These are phyloP conservation scores for Sipha maydis DNA, from an alignment of 2,888 invertebrate species.

Conservation along the genomic window DNA sequence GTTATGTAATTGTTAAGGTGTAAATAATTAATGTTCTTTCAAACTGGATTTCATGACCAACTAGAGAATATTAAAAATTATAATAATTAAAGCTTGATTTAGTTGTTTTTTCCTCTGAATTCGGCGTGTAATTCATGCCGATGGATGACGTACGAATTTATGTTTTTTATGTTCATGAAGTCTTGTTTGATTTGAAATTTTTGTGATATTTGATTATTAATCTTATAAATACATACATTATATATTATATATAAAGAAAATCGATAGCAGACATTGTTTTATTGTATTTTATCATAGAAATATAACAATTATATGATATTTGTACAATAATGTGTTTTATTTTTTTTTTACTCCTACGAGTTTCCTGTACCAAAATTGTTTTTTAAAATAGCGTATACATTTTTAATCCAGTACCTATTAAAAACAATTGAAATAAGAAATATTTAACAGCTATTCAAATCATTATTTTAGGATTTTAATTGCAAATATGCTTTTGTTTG, in stretches of 20 bases:
- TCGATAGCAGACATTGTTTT: slow-evolving; percentile 56
- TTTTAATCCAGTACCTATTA: too few relatives aligned
- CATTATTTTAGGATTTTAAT: too few relatives aligned
- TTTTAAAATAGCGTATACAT: too few relatives aligned
- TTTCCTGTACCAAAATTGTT: too few relatives aligned
- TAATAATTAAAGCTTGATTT: slow-evolving; percentile 43
- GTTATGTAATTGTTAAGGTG: slow-evolving; percentile 61
- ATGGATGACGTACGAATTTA: slow-evolving; percentile 54
- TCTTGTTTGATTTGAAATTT: slow-evolving; percentile 62
- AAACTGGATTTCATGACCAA: slow-evolving; percentile 62
- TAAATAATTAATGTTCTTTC: slow-evolving; percentile 60
- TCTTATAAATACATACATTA: slow-evolving; percentile 60
- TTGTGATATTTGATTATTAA: slow-evolving; percentile 62
- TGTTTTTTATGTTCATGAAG: slow-evolving; percentile 60
- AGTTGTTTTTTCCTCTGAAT: slow-evolving; percentile 40
- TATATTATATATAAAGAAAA: slow-evolving; percentile 46
- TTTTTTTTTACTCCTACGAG: background rate
- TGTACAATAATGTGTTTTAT: slow-evolving; percentile 37
- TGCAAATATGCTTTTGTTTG: too few relatives aligned
- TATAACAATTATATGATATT: slow-evolving; percentile 58
- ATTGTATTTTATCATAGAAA: slow-evolving; percentile 61
- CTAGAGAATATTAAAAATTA: slow-evolving; percentile 32
- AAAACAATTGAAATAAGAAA: too few relatives aligned
- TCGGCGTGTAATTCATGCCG: slow-evolving; percentile 25
- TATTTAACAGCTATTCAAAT: too few relatives aligned